Base-by-base conservation (phyloP, 2,113 vertebrate genomes). In the Melanotaenia duboulayi region DNA sequence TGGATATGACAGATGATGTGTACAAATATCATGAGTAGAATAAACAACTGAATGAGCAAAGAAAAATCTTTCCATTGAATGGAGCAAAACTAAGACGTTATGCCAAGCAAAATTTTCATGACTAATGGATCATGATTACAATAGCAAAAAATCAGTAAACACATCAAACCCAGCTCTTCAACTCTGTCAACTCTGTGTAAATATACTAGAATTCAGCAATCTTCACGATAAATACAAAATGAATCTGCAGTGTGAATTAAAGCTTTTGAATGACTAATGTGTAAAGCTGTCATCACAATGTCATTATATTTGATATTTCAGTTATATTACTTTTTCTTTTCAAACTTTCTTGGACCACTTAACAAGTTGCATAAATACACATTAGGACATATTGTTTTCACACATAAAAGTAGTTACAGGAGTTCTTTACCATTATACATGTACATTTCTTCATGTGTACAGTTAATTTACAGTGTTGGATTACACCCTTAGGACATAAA, bases 401-500 rank as follows among this genome's bases (percentile, higher is more conserved):
- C 44, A 42, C 52, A 70, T 44, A 58, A 57, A 46, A 28, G 19
- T 9, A 6, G 68, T 73, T 54, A 39, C 1, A 35, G 22, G 22
- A 60, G 52, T 46, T 71, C 17, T 57, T n/a, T 37, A 13, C 2
- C 54, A 20, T 23, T 61, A 40, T 23, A 52, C 54, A 61, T 24
- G 11, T 40, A 49, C 37, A 61, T 35, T 71, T 76, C 64, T 69
- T 55, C 52, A 77, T 39, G 44, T 59, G 16, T 17, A 46, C 50
- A 57, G 49, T 28, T 46, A 73, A 86, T 82, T 83, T 59, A 58
- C 66, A 82, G 65, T 32, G 52, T 82, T 63, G 28, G 58, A 80
- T 71, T 78, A 72, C 23, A 73, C 79, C 86, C 79, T 80, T 77
- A 80, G 52, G 70, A 78, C 65, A 44, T 49, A 7, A 44, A 58